Conservation (phyloP, 2,888 invertebrate species). For the Agrochola lota region DNA sequence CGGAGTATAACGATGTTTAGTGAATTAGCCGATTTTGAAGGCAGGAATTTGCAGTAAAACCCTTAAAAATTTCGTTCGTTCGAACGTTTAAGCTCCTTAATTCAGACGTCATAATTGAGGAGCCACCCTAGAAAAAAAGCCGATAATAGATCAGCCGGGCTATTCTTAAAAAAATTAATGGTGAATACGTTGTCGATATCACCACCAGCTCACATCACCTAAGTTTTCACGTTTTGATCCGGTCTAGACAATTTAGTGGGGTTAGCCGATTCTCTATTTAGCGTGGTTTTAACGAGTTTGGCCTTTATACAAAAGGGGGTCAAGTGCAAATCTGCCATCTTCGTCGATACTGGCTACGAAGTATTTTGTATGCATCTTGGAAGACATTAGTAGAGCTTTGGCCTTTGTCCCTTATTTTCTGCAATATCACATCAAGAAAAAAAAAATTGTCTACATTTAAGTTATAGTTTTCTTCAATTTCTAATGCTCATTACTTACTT, state of each 20-base stretch:
- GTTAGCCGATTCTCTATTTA: slow-evolving; percentile 52
- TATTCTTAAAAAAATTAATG: too few species aligned
- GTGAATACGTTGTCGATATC: too few species aligned
- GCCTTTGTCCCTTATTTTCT: slow-evolving; percentile 12
- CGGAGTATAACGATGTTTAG: too few species aligned
- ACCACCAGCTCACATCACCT: not conserved
- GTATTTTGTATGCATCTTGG: slow-evolving; percentile 29
- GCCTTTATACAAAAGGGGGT: slow-evolving; percentile 60
- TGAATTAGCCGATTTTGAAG: too few species aligned
- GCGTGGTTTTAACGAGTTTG: slow-evolving; percentile 48
- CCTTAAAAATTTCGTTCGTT: too few species aligned
- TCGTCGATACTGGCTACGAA: slow-evolving; percentile 34
- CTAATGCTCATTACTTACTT: not conserved
- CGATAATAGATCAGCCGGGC: too few species aligned
- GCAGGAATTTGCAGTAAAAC: too few species aligned
- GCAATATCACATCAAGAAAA: not conserved
- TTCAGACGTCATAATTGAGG: too few species aligned
- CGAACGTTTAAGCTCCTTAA: too few species aligned
- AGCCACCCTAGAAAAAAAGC: too few species aligned
- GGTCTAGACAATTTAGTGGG: slow-evolving; percentile 51
- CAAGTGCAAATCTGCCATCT: slow-evolving; percentile 61
- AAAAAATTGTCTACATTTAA: not conserved
- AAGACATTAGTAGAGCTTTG: slow-evolving; percentile 12
- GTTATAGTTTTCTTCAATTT: not conserved
- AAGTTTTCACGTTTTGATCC: not conserved